Percentiles rank a stretch among this genome's conserved stretches.
phyloP scores from a whole-genome alignment of 2,113 vertebrate species.

The Kobus ellipsiprymnus region DNA sequence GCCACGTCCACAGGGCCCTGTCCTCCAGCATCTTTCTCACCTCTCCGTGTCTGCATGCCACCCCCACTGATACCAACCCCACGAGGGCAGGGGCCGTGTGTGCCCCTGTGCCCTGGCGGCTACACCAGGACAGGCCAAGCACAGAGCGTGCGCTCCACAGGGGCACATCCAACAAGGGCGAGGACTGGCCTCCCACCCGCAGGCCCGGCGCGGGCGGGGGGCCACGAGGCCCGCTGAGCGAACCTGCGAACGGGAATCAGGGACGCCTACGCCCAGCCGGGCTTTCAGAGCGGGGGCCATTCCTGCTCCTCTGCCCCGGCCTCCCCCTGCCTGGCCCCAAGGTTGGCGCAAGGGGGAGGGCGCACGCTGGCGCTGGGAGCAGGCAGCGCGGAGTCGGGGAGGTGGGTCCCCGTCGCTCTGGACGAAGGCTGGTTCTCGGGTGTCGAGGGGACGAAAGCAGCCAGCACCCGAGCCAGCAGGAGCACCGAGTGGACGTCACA shows the following conservation, averaged over 20 bases:
- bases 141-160: neutral
- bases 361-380: fast-evolving
- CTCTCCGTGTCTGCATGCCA: neutral
- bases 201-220: neutral
- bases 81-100: fast-evolving
- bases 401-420: fast-evolving
- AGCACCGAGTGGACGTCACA: fast-evolving
- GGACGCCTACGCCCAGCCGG: too few species aligned
- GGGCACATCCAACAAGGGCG: neutral
- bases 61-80: neutral
- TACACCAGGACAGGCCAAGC: neutral
- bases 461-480: neutral
- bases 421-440: neutral
- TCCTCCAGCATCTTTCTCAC: neutral
- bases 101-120: neutral
- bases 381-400: fast-evolving
- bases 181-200: too few species aligned
- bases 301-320: fast-evolving
- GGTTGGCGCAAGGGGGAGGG: neutral
- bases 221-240: neutral
- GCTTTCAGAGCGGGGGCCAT: neutral
- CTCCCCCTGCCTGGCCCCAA: fast-evolving
- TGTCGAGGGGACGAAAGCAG: fast-evolving
- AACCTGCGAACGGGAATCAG: neutral
- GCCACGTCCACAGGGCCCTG: neutral